Evolutionary conservation across 2,888 invertebrate genomes (phyloP).

Genomic region (Coleophora flavipennella): DNA sequence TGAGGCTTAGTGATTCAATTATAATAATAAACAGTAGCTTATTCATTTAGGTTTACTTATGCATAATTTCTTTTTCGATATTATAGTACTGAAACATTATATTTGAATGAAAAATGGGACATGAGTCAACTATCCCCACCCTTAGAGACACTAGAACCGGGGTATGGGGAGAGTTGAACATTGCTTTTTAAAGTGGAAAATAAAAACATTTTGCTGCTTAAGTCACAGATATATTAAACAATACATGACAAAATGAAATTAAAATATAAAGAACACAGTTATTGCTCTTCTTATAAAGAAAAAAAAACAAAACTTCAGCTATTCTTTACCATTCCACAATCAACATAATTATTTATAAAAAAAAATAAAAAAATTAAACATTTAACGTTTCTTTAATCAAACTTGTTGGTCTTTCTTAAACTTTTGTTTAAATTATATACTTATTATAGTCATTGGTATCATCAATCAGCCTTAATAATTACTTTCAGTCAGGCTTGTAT

Average conservation of each 20-base stretch:
- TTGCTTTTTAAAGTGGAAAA: constrained; percentile 1
- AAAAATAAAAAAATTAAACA: not conserved
- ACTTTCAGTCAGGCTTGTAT: not conserved
- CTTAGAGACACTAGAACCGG: constrained; percentile 1
- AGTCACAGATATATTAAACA: not conserved
- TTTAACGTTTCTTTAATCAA: not conserved
- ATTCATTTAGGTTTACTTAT: not conserved
- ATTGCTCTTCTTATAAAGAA: not conserved
- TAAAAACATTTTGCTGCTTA: constrained; percentile 1
- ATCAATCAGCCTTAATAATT: not conserved
- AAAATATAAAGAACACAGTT: not conserved
- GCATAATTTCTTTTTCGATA: not conserved
- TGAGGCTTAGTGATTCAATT: not conserved
- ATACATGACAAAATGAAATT: not conserved
- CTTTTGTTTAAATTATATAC: not conserved
- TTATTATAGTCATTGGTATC: not conserved
- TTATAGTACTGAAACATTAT: not conserved
- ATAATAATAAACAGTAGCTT: not conserved
- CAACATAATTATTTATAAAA: not conserved
- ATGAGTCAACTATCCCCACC: constrained; percentile 1
- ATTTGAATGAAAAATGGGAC: constrained; percentile 1
- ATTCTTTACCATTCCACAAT: not conserved
- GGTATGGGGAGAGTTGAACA: not conserved
- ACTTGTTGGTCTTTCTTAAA: not conserved
- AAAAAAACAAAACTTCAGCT: not conserved